Evolutionary conservation across 2,797 vertebrate species (phyloP), one percentile per base, ranked within the genome.

Genomic region (Tragelaphus eurycerus): DNA sequence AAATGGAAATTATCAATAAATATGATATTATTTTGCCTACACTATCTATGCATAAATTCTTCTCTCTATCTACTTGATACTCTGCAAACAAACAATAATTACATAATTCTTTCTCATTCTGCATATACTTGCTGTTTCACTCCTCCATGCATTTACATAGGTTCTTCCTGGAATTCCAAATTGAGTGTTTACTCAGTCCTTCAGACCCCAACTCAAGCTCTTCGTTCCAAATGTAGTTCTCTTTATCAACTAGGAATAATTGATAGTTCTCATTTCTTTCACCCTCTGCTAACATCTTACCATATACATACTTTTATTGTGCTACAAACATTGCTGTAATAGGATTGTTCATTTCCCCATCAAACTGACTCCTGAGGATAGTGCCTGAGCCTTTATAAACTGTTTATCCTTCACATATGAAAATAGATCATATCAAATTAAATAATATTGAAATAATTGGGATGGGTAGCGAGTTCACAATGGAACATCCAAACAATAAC

Each of bases 381-480:
- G 9, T 23, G 2, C 43, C 60, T 88, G 60, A 88, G 34, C 0
- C 27, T 93, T 90, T 78, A 89, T 59, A 60, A 67, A 50, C 55
- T 21, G 7, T 48, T 55, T 52, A 79, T 12, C 0, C 34, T 4
- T 38, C 7, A 11, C 29, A 50, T 83, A 27, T 46, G 16, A 54
- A 93, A 93, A 59, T 19, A 76, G 12, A 55, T 46, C 3, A 38
- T 52, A 7, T 27, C 90, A 15, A 96, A 52, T 52, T 55, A 89
- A 97, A 86, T 14, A 84, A 15, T 89, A 64, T 9, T 67, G 12
- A 90, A 93, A 62, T 86, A 71, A 93, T 43, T 93, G 34, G 95
- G 16, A 89, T 4, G 4, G 25, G 16, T 15, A 85, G 3, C 7
- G 71, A 31, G 3, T 86, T 48, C 78, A 52, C 83, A 55, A 59